Conservation (phyloP, 2,888 invertebrate species). For the Bedellia somnulentella region DNA sequence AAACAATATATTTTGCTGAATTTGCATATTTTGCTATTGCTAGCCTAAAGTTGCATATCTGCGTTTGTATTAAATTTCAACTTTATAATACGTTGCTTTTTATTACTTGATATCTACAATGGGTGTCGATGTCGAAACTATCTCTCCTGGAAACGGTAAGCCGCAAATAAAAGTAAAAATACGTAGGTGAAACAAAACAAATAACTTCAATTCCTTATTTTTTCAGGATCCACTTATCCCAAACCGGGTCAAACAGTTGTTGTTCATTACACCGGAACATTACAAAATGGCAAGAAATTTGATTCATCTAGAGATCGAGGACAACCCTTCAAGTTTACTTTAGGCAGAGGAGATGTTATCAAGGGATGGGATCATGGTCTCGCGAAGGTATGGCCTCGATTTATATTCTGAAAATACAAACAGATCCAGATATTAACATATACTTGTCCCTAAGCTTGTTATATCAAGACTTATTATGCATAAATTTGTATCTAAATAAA, state of each 20-base stretch:
- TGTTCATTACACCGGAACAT: constrained; percentile 94
- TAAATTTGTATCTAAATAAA: too few relatives aligned
- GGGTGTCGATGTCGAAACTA: constrained; percentile 46
- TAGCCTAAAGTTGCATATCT: too few relatives aligned
- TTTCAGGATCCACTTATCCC: constrained; percentile 84
- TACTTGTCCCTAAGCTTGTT: too few relatives aligned
- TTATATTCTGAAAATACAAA: constrained; percentile 9
- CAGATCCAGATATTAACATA: too few relatives aligned
- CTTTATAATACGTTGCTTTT: not conserved
- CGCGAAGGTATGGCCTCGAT: constrained; percentile 82
- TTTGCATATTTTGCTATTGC: too few relatives aligned
- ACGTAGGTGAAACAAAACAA: too few relatives aligned
- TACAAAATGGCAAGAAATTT: constrained; percentile 87
- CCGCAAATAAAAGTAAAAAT: too few relatives aligned
- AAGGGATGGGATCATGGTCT: constrained; percentile 97
- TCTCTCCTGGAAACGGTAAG: constrained; percentile 41
- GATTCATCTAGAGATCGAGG: constrained; percentile 96
- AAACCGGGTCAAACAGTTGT: constrained; percentile 93
- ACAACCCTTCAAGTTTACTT: constrained; percentile 89
- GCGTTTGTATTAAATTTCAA: too few relatives aligned
- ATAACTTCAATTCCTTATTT: not conserved
- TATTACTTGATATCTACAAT: constrained; percentile 17
- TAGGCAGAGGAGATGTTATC: constrained; percentile 97
- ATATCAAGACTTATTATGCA: too few relatives aligned
- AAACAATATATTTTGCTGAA: too few relatives aligned